These are phyloP conservation scores for Electrophaes corylata DNA, from an alignment of 2,888 invertebrate genomes.

Conservation along the genomic window DNA sequence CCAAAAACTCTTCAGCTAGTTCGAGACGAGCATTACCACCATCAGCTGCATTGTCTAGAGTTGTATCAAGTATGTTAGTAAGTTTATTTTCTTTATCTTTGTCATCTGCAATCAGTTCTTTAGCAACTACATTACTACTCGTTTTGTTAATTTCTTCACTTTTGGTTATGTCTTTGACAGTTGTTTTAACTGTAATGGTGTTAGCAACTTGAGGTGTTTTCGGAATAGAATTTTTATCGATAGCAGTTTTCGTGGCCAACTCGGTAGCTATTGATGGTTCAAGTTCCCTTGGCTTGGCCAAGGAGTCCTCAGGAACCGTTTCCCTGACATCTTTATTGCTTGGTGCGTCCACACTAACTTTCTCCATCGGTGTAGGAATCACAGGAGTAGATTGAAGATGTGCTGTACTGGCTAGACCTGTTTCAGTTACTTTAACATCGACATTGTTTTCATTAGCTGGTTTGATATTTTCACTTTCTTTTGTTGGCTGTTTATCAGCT, in stretches of 20 bases:
- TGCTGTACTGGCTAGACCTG: not conserved
- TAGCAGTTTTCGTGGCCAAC: constrained; percentile 7
- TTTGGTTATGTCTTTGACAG: constrained; percentile 37
- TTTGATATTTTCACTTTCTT: constrained; percentile 18
- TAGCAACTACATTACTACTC: constrained; percentile 44
- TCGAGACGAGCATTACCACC: constrained; percentile 84
- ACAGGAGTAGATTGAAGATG: constrained; percentile 12
- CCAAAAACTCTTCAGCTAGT: constrained; percentile 80
- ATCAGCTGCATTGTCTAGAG: constrained; percentile 70
- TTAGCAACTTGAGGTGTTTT: constrained; percentile 23
- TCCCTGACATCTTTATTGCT: constrained; percentile 14
- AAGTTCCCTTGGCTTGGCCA: constrained; percentile 9
- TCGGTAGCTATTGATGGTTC: constrained; percentile 13
- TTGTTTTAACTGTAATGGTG: constrained; percentile 24
- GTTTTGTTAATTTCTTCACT: constrained; percentile 42
- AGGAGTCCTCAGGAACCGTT: constrained; percentile 10
- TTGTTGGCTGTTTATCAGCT: constrained; percentile 29
- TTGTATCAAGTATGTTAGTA: constrained; percentile 67
- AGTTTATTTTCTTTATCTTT: constrained; percentile 72
- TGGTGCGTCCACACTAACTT: constrained; percentile 9
- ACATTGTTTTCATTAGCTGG: constrained; percentile 5
- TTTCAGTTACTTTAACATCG: constrained; percentile 13
- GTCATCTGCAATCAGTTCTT: constrained; percentile 46
- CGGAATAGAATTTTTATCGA: constrained; percentile 10
- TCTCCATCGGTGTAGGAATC: constrained; percentile 10